Conservation (phyloP, 2,113 vertebrate genomes). For the Felis chaus region DNA sequence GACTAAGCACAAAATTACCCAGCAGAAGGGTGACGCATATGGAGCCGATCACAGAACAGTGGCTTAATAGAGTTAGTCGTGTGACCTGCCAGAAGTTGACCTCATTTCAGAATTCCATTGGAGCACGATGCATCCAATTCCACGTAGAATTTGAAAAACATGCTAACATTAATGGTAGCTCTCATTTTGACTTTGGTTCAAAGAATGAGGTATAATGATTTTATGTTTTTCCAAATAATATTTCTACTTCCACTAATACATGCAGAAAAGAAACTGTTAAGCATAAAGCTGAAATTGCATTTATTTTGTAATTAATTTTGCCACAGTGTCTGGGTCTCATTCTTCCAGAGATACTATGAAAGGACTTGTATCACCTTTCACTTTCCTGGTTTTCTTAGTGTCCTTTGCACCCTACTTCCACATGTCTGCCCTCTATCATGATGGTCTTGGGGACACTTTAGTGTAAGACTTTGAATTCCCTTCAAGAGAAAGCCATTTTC, state of each 20-base stretch:
- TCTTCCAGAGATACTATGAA: conserved; percentile 1
- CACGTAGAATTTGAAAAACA: conserved; percentile 59
- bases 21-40: conserved; percentile 86
- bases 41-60: conserved; percentile 84
- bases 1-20: conserved; percentile 76
- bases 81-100: conserved; percentile 86
- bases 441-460: neutral
- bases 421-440: neutral
- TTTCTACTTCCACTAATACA: conserved; percentile 15
- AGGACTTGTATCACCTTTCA: neutral
- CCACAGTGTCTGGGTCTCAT: neutral
- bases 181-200: conserved; percentile 38
- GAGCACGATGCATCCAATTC: conserved; percentile 68
- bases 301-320: conserved; percentile 43
- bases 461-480: neutral
- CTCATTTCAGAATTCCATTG: conserved; percentile 83
- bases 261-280: neutral
- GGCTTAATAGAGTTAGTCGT: conserved; percentile 81
- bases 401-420: neutral
- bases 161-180: conserved; percentile 57
- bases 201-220: conserved; percentile 23
- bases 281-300: neutral
- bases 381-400: neutral
- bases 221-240: conserved; percentile 19
- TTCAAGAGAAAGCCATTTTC: neutral